Evolutionary conservation across 2,113 vertebrate genomes (phyloP), one percentile per base, ranked within the genome.

Genomic region (Scomber scombrus): DNA sequence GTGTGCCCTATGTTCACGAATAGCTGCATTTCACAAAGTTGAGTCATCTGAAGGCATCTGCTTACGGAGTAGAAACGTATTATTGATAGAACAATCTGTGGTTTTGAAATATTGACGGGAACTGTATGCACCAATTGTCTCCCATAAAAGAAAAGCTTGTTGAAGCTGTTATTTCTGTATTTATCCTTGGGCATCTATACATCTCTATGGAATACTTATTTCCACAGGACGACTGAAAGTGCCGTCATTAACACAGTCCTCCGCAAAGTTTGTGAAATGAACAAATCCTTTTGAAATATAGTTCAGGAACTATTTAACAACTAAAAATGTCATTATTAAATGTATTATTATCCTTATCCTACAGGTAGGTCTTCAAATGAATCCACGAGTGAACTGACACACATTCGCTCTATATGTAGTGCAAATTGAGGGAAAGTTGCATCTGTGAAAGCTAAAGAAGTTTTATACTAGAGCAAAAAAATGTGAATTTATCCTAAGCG

Each of bases 21-120:
- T 31, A 60, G 49, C 18, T 3, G 10, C n/a, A 14, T 80, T 81
- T 77, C 54, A 65, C 26, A 23, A 31, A 34, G 54, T 40, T 75
- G 76, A 75, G 66, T 80, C 82, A 71, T 80, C 60, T 40, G 26
- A 50, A 26, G 23, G 80, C 55, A 50, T 26, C 21, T 64, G 67
- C 52, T 63, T 14, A 23, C 19, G 13, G 45, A 43, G 15, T 1
- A 13, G 10, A 52, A 51, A 9, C 54, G 75, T 43, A 5, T 57
- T 61, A 26, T 55, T 60, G 68, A 67, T 12, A 1, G 23, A 74
- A 14, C 50, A 15, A 62, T 71, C 23, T 56, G 52, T 21, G 31
- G 14, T 60, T 75, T 21, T 66, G 23, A 66, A 75, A 29, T 40
- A 75, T 55, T 47, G 60, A 72, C 76, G 51, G 66, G 43, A 57